Conservation (phyloP, 2,797 vertebrate genomes). For the Benthosema pterotum region DNA sequence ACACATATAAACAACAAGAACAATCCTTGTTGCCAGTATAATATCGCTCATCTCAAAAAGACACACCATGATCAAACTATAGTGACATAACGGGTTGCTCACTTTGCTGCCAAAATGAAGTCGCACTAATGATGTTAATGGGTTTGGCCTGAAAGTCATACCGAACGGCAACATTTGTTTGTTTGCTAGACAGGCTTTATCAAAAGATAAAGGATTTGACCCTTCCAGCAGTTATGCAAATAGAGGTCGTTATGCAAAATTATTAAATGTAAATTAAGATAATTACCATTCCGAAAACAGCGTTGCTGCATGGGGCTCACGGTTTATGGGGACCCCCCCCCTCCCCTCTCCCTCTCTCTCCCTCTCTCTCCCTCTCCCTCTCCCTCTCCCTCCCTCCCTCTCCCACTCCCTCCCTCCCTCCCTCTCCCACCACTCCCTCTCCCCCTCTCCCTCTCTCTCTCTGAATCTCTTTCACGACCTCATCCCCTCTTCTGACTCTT, state of each 20-base stretch:
- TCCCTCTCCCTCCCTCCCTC: too few species aligned
- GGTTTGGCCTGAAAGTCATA: slow-evolving; percentile 20
- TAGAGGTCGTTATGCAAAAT: not conserved
- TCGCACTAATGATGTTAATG: not conserved
- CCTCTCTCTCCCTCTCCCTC: slow-evolving; percentile 21
- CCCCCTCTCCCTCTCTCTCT: too few species aligned
- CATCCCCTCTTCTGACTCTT: too few species aligned
- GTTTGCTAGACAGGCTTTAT: not conserved
- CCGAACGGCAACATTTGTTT: slow-evolving; percentile 6
- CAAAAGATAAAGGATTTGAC: slow-evolving; percentile 17
- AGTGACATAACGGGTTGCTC: not conserved
- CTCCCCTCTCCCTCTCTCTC: slow-evolving; percentile 1
- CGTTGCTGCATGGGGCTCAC: not conserved
- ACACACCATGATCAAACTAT: not conserved
- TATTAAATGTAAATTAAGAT: not conserved
- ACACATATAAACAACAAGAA: too few species aligned
- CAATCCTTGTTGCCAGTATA: not conserved
- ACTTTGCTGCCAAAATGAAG: slow-evolving; percentile 6
- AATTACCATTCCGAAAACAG: not conserved
- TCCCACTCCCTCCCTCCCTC: too few species aligned
- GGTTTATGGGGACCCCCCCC: not conserved
- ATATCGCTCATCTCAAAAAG: slow-evolving; percentile 9
- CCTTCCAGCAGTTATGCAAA: slow-evolving; percentile 12
- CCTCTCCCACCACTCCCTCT: too few species aligned
- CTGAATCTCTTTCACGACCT: too few species aligned